Evolutionary conservation across 2,888 invertebrate genomes (phyloP).

Genomic region (Osmoderma eremita): DNA sequence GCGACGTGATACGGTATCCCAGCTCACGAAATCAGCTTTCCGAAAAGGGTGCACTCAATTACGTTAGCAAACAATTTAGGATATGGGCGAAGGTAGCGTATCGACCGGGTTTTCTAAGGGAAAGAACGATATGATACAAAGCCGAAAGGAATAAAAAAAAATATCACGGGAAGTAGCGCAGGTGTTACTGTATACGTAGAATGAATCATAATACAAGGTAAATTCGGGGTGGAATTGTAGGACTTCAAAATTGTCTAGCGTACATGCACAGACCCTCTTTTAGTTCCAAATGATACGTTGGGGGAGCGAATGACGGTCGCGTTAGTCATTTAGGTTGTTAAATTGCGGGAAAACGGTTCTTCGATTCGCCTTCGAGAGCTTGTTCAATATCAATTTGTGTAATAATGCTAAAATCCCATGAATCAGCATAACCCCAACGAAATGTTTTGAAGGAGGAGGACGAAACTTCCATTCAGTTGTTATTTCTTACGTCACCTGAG

Average conservation of each 20-base stretch:
- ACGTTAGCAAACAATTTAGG: conserved; percentile 28
- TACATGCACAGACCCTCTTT: conserved; percentile 4
- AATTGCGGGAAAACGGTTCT: neutral
- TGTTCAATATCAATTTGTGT: neutral
- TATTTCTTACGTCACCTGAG: too few relatives aligned
- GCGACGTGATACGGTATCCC: neutral
- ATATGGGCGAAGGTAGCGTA: neutral
- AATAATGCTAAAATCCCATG: too few relatives aligned
- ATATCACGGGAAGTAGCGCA: conserved; percentile 4
- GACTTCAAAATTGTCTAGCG: conserved; percentile 10
- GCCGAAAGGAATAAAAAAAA: conserved; percentile 4
- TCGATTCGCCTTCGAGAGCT: conserved; percentile 12
- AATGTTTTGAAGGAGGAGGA: too few relatives aligned
- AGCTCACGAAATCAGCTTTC: conserved; percentile 2
- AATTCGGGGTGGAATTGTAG: neutral
- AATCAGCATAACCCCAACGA: too few relatives aligned
- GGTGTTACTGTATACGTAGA: conserved; percentile 20
- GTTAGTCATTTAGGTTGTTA: neutral
- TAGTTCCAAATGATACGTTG: neutral
- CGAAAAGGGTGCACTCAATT: conserved; percentile 20
- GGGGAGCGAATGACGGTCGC: neutral
- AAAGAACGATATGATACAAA: conserved; percentile 1
- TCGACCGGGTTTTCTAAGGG: neutral
- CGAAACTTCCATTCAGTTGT: too few relatives aligned
- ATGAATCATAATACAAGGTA: conserved; percentile 10